Conservation (phyloP, 2,113 vertebrate genomes). For the Anser brachyrhynchus region DNA sequence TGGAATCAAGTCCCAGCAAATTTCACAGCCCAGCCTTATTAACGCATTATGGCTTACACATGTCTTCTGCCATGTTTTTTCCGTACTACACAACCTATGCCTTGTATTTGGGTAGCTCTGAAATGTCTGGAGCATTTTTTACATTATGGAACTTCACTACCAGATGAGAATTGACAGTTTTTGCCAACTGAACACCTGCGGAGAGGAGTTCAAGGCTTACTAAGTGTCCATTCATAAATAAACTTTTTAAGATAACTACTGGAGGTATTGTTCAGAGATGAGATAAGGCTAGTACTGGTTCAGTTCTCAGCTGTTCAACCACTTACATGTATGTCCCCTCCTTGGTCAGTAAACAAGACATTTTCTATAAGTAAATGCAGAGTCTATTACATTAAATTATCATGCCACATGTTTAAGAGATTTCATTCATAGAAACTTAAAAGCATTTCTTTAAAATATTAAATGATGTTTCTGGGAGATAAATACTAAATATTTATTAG, state of each 20-base stretch:
- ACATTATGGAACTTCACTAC: not conserved
- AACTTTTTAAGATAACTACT: not conserved
- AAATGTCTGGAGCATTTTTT: not conserved
- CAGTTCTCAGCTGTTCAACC: not conserved
- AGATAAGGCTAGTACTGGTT: not conserved
- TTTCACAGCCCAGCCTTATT: not conserved
- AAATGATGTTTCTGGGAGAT: not conserved
- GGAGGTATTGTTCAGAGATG: not conserved
- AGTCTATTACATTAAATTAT: not conserved
- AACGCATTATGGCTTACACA: not conserved
- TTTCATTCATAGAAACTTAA: not conserved
- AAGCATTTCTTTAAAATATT: not conserved
- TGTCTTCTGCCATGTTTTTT: not conserved
- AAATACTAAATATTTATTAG: not conserved
- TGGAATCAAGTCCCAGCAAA: not conserved
- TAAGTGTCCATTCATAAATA: not conserved
- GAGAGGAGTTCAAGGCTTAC: not conserved
- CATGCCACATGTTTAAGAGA: not conserved
- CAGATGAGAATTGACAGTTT: not conserved
- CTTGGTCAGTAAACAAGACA: not conserved
- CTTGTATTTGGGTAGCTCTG: not conserved
- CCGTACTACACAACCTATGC: not conserved
- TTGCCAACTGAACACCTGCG: not conserved
- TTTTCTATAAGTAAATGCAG: not conserved
- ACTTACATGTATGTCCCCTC: not conserved